Percentiles rank a stretch among this genome's conserved stretches.
Evolutionary conservation across 2,888 invertebrate species (phyloP).

Genomic region (Timema cristinae): DNA sequence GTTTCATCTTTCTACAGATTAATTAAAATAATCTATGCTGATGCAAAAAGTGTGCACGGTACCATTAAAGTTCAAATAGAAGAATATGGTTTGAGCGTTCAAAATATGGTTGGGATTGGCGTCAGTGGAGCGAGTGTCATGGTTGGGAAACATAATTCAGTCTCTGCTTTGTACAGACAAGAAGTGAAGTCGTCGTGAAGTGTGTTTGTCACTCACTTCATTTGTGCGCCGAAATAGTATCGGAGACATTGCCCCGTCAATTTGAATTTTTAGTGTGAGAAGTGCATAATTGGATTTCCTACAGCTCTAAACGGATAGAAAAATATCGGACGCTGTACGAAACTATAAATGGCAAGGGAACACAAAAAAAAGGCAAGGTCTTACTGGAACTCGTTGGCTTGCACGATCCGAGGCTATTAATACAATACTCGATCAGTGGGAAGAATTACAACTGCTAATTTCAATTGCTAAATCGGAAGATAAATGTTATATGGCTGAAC

Average conservation of each 20-base stretch:
- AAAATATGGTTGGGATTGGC: too few species aligned
- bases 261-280: background rate
- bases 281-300: conserved; percentile 3
- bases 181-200: background rate
- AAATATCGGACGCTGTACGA: background rate
- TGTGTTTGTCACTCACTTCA: conserved; percentile 5
- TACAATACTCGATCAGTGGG: conserved; percentile 3
- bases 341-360: conserved; percentile 3
- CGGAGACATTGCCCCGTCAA: conserved; percentile 5
- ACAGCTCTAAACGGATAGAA: conserved; percentile 3
- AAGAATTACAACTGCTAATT: background rate
- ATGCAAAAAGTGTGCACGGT: too few species aligned
- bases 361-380: background rate
- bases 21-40: too few species aligned
- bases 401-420: background rate
- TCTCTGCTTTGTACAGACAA: background rate
- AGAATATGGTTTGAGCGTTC: too few species aligned
- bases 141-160: too few species aligned
- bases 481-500: background rate
- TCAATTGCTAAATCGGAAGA: background rate
- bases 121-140: too few species aligned
- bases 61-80: too few species aligned
- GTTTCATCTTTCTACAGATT: background rate
- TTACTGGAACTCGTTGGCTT: background rate
- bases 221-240: background rate